Conservation (phyloP, 2,797 vertebrate species). For the Tadarida brasiliensis region DNA sequence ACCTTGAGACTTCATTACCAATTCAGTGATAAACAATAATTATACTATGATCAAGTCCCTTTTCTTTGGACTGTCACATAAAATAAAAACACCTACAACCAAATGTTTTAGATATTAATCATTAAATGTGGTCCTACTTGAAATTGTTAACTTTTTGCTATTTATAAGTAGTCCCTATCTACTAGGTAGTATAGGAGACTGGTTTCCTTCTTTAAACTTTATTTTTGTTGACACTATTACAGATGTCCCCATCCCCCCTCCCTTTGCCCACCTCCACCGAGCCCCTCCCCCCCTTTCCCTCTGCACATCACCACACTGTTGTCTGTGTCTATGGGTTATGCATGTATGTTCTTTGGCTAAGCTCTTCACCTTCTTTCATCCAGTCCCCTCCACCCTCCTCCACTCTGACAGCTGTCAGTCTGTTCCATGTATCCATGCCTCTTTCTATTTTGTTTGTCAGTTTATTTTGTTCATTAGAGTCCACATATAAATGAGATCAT, state of each 20-base stretch:
- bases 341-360: neutral
- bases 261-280: neutral
- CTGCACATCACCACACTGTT: neutral
- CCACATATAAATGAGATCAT: neutral
- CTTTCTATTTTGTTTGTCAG: neutral
- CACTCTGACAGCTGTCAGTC: neutral
- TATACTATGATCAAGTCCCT: neutral
- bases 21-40: slow-evolving; percentile 2
- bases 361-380: neutral
- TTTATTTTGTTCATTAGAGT: neutral
- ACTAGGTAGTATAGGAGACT: neutral
- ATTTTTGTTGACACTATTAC: neutral
- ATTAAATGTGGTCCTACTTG: neutral
- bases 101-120: neutral
- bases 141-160: slow-evolving; percentile 25
- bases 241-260: neutral
- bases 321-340: neutral
- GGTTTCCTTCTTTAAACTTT: neutral
- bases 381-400: neutral
- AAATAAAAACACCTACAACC: slow-evolving; percentile 8
- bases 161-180: neutral
- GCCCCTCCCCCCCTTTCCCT: neutral
- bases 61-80: neutral
- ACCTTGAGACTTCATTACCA: slow-evolving; percentile 6
- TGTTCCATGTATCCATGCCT: neutral